Conservation (phyloP, 2,113 vertebrate species). For the Syngnathus floridae region DNA sequence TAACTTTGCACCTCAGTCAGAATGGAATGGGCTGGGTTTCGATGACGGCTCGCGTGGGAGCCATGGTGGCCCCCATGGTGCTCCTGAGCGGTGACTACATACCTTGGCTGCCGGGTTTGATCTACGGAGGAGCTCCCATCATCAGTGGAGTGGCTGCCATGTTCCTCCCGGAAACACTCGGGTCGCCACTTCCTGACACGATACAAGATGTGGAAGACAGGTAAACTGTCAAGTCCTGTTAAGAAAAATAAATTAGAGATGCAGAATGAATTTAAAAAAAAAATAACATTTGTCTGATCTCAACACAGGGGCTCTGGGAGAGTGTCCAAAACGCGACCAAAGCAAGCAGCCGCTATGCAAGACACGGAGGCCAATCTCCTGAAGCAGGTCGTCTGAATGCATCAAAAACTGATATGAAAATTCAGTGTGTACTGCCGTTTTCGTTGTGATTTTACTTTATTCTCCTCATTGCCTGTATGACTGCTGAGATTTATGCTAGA, state of each 20-base stretch:
- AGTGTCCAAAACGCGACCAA: constrained; percentile 31
- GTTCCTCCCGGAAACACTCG: constrained; percentile 77
- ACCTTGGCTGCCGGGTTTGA: constrained; percentile 67
- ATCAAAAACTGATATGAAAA: constrained; percentile 7
- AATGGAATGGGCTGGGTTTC: constrained; percentile 74
- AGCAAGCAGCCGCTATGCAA: constrained; percentile 45
- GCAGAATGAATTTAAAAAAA: neutral
- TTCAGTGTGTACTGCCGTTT: constrained; percentile 11
- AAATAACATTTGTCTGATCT: constrained; percentile 20
- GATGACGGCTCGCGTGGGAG: constrained; percentile 71
- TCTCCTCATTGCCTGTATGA: constrained; percentile 11
- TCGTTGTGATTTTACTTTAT: constrained; percentile 5
- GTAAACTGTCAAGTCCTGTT: constrained; percentile 36
- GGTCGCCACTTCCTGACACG: constrained; percentile 72
- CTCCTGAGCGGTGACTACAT: constrained; percentile 55
- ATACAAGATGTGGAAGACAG: constrained; percentile 72
- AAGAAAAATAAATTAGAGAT: neutral
- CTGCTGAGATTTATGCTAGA: constrained; percentile 15
- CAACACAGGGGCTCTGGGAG: constrained; percentile 49
- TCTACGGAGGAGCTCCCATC: constrained; percentile 72
- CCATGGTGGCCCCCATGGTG: constrained; percentile 76
- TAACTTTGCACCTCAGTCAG: constrained; percentile 63
- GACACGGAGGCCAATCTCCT: constrained; percentile 39
- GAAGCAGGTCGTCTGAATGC: constrained; percentile 52
- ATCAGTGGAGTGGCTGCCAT: constrained; percentile 62